Conservation (phyloP, 1,140 invertebrate species). For the Onthophagus taurus region DNA sequence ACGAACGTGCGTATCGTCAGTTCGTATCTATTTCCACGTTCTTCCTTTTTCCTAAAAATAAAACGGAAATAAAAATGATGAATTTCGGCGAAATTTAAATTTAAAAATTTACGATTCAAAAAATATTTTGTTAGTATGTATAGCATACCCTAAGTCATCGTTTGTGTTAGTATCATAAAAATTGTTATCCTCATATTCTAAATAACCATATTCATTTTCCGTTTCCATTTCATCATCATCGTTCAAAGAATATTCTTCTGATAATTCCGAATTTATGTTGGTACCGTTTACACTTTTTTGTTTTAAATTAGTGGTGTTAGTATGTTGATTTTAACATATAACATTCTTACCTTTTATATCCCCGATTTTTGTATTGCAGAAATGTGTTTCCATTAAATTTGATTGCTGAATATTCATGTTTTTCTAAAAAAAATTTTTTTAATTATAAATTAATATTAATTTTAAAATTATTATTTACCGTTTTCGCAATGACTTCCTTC, state of each 20-base stretch:
- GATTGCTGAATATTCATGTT: conserved; percentile 25
- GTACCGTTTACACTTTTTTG: conserved; percentile 3
- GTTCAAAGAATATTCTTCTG: conserved; percentile 10
- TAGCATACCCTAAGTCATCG: conserved; percentile 25
- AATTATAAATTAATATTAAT: not conserved
- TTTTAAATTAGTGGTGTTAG: not conserved
- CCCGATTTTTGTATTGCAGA: conserved; percentile 32
- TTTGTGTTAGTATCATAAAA: conserved; percentile 24
- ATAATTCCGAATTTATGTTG: not conserved
- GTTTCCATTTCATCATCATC: conserved; percentile 5
- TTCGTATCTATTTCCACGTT: conserved; percentile 60
- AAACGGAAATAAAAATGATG: not conserved
- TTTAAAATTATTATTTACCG: conserved; percentile 42
- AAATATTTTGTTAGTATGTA: too few species aligned
- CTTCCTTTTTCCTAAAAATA: conserved; percentile 46
- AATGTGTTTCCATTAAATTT: conserved; percentile 34
- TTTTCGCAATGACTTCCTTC: conserved; percentile 65
- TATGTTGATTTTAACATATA: not conserved
- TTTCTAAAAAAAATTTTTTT: conserved; percentile 17
- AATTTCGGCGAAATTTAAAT: too few species aligned
- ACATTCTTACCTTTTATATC: conserved; percentile 31
- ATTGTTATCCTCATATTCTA: conserved; percentile 25
- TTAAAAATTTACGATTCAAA: too few species aligned
- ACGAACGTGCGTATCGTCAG: conserved; percentile 58
- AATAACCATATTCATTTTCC: conserved; percentile 12